Conservation (phyloP, 2,113 vertebrate genomes). For the Taurulus bubalis region DNA sequence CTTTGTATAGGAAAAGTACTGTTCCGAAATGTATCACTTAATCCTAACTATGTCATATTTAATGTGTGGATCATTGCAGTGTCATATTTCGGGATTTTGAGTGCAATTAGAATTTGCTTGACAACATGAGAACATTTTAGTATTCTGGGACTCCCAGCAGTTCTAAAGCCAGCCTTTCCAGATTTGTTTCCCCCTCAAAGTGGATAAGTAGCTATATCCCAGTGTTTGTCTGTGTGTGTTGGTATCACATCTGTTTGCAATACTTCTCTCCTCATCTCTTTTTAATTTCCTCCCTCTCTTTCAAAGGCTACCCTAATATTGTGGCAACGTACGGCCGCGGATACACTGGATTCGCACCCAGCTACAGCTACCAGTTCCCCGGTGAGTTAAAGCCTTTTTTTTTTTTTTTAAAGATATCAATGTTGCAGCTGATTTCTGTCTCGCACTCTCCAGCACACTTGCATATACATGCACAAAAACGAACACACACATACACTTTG, state of each 20-base stretch:
- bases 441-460: constrained; percentile 44
- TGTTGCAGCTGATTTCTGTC: constrained; percentile 53
- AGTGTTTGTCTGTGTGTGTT: not conserved
- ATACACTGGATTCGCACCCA: constrained; percentile 98
- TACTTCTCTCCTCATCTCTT: constrained; percentile 9
- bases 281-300: constrained; percentile 46
- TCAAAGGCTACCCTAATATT: constrained; percentile 98
- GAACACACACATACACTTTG: constrained; percentile 6
- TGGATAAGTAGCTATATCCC: constrained; percentile 4
- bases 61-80: constrained; percentile 16
- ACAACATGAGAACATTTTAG: constrained; percentile 12
- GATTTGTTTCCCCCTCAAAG: constrained; percentile 2
- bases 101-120: constrained; percentile 24
- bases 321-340: constrained; percentile 98
- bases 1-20: constrained; percentile 7
- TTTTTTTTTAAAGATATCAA: constrained; percentile 36
- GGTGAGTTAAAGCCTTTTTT: constrained; percentile 85
- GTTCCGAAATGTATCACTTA: not conserved
- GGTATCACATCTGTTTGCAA: constrained; percentile 2
- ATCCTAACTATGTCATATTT: constrained; percentile 6
- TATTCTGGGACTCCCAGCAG: not conserved
- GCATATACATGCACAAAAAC: not conserved
- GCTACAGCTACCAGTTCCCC: constrained; percentile 99
- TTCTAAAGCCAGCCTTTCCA: not conserved
- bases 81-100: constrained; percentile 10